Base-by-base conservation (phyloP, 2,888 invertebrate species). In the Hemistola chrysoprasaria region DNA sequence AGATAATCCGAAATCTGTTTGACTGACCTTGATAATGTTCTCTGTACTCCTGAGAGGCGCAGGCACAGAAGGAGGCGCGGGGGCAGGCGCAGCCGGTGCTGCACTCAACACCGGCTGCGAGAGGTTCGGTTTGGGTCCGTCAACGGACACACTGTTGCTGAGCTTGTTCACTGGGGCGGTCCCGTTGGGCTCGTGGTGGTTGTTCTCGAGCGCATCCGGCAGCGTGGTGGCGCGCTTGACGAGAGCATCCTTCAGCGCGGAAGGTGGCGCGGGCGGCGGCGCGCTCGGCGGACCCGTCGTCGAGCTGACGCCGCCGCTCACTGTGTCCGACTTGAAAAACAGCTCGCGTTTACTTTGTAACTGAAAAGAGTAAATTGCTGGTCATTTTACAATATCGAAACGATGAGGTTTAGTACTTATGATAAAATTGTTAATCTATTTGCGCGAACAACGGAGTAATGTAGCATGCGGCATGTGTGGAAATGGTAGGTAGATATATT, bases 331-430 rank as follows among this genome's bases (percentile, higher is more conserved):
- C 80, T 95, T 95, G 90, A 96, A 96, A 89, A 96, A 96, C 88
- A 95, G 91, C 90, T 96, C 95, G 64, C 96, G 92, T 90, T 96
- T 96, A 78, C 92, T 93, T 88, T 95, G 95, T 79, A 95, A 91
- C 93, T 94, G 91, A 90, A 90, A 55, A 29, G 59, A 82, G 26
- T 39, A 23, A 41, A 31, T 27, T 32, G 8, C 10, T 16, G 16
- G 4, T 16, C 16, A n/a, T n/a, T n/a, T n/a, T n/a, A n/a, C 16
- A 16, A 16, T 16, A 16, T n/a, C n/a, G n/a, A n/a, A 16, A 16
- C 4, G 16, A 16, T 4, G 2, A 4, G 16, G 16, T 16, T 16
- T 16, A n/a, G n/a, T n/a, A n/a, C n/a, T n/a, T n/a, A n/a, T n/a
- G n/a, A n/a, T n/a, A n/a, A n/a, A n/a, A n/a, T n/a, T n/a, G n/a